Evolutionary conservation across 2,113 vertebrate genomes (phyloP), one percentile per base, ranked within the genome.

Genomic region (Callorhinus ursinus): DNA sequence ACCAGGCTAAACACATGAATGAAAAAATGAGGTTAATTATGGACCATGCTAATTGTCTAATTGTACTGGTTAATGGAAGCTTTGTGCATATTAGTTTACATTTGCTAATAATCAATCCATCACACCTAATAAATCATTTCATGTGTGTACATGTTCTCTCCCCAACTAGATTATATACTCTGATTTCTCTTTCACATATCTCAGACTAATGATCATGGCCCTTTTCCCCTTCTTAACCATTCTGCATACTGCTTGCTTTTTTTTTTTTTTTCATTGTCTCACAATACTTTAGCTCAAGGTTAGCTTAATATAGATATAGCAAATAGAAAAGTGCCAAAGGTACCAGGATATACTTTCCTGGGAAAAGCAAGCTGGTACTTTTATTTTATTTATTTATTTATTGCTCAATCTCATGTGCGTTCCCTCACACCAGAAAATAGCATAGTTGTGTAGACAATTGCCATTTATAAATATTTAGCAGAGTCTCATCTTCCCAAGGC

Each of bases 401-500:
- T 87, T 89, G 14, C 12, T 89, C 11, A 72, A 8, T 51, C 19
- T 96, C 61, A 81, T 81, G 91, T 97, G 22, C 49, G 88, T 98
- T 82, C 46, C 10, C 14, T 82, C 49, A 39, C 21, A 69, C 13
- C 12, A 71, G 61, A 93, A 94, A 88, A 77, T 55, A 57, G 24
- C 59, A 77, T 36, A 74, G 46, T 81, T 95, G 21, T 71, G 72
- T 53, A 95, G 24, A 93, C 31, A 93, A 83, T 88, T 97, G 89
- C 14, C 69, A 67, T 80, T 94, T 84, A 81, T 97, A 97, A 93
- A 95, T 96, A 88, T 85, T 76, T 88, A 88, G 42, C 22, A 85
- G 36, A 28, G 7, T 55, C 72, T 95, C 39, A 80, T 95, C 39
- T 88, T 97, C 36, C 59, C 67, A 79, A 19, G 24, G 49, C 33